A percentile compares a stretch with the other conserved stretches of the same genome.
Evolutionary conservation across 2,113 vertebrate genomes (phyloP).

Genomic region (Cyprinodon variegatus): DNA sequence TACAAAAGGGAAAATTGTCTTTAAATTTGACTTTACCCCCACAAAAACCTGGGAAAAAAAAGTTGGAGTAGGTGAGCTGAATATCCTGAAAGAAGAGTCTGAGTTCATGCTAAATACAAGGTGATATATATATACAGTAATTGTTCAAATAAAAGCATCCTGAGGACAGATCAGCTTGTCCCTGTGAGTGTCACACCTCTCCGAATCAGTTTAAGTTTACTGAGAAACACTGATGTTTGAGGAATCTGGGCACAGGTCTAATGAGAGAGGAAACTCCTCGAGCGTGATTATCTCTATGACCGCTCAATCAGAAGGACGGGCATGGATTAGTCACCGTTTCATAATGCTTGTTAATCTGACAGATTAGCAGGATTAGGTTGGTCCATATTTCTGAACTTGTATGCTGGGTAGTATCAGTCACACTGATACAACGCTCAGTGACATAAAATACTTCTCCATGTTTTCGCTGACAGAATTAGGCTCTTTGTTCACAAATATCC

Average conservation of each 20-base stretch:
- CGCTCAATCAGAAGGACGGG: constrained; percentile 37
- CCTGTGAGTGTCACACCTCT: background rate
- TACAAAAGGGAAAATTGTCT: background rate
- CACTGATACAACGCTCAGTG: background rate
- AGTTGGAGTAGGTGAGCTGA: background rate
- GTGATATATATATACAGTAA: background rate
- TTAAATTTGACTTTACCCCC: background rate
- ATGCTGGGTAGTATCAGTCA: background rate
- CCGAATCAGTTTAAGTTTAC: background rate
- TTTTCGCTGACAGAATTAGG: constrained; percentile 1
- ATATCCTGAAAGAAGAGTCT: background rate
- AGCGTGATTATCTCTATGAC: constrained; percentile 33
- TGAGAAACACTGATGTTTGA: constrained; percentile 1
- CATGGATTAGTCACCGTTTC: constrained; percentile 52
- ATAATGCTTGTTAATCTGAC: constrained; percentile 63
- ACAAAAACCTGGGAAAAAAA: background rate
- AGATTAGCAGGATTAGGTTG: constrained; percentile 60
- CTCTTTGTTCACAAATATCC: background rate
- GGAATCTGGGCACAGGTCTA: background rate
- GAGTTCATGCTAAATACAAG: background rate
- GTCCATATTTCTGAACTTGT: constrained; percentile 8
- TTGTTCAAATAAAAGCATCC: background rate
- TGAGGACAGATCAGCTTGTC: background rate
- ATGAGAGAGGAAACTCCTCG: constrained; percentile 7
- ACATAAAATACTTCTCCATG: background rate